A percentile compares a stretch with the other conserved stretches of the same genome.
These are phyloP conservation scores for Agrochola macilenta DNA, from an alignment of 2,888 invertebrate genomes.

Conservation along the genomic window DNA sequence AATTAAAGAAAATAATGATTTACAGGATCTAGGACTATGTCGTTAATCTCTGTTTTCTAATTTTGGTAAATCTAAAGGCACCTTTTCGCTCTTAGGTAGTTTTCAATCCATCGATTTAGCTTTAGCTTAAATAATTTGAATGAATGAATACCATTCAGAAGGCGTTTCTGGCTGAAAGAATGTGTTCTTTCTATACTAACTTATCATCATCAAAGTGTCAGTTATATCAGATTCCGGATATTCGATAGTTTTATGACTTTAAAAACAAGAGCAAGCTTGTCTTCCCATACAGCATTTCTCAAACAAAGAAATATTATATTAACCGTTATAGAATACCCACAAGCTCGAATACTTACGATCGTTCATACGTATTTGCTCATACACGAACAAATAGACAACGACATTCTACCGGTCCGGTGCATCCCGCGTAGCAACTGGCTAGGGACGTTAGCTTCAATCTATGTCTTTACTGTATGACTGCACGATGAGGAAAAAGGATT, in stretches of 20 bases:
- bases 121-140: too few relatives aligned
- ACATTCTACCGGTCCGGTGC: constrained; percentile 73
- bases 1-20: constrained; percentile 12
- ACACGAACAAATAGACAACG: constrained; percentile 66
- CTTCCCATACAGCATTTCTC: not conserved
- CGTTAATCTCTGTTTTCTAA: not conserved
- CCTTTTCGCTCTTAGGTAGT: not conserved
- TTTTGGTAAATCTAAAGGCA: not conserved
- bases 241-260: not conserved
- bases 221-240: not conserved
- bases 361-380: constrained; percentile 48
- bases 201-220: not conserved
- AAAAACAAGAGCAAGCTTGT: not conserved
- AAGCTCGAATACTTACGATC: constrained; percentile 38
- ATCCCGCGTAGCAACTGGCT: constrained; percentile 62
- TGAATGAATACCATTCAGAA: not conserved
- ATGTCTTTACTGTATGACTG: constrained; percentile 41
- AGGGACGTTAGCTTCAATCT: constrained; percentile 55
- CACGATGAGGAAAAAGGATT: constrained; percentile 43
- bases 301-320: constrained; percentile 19
- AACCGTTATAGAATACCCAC: constrained; percentile 33
- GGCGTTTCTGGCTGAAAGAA: not conserved
- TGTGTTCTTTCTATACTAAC: not conserved
- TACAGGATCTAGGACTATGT: not conserved
- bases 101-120: not conserved